These are phyloP conservation scores for Pseudomyrmex sp. DNA, from an alignment of 1,140 invertebrate species.

Conservation along the genomic window DNA sequence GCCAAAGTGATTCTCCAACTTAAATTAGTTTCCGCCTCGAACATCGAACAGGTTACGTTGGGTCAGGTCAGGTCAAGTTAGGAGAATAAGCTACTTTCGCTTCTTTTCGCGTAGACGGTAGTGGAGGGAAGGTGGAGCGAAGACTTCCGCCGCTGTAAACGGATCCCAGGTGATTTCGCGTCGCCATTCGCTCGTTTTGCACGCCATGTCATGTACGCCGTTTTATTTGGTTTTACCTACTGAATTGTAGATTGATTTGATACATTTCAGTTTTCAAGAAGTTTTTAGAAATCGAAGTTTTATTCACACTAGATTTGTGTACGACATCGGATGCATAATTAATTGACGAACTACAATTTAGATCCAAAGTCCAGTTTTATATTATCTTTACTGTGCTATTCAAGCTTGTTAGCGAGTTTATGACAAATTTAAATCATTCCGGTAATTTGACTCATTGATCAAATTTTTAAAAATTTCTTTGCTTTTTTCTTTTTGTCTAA, in stretches of 20 bases:
- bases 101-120: conserved; percentile 54
- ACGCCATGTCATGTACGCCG: conserved; percentile 40
- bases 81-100: conserved; percentile 60
- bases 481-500: no score
- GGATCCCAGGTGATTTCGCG: conserved; percentile 67
- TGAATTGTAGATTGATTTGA: conserved; percentile 7
- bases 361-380: no score
- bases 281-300: conserved; percentile 16
- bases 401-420: no score
- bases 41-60: conserved; percentile 68
- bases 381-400: no score
- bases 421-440: no score
- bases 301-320: background rate
- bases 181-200: conserved; percentile 55
- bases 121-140: background rate
- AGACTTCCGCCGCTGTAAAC: conserved; percentile 63
- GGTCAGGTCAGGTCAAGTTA: conserved; percentile 65
- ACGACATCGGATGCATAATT: no score
- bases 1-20: conserved; percentile 84
- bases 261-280: background rate
- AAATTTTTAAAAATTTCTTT: no score
- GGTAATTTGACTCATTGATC: no score
- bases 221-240: conserved; percentile 26
- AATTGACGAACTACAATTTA: no score
- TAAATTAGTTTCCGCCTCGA: conserved; percentile 83